Conservation (phyloP, 2,113 vertebrate genomes). For the Onychostruthus taczanowskii region DNA sequence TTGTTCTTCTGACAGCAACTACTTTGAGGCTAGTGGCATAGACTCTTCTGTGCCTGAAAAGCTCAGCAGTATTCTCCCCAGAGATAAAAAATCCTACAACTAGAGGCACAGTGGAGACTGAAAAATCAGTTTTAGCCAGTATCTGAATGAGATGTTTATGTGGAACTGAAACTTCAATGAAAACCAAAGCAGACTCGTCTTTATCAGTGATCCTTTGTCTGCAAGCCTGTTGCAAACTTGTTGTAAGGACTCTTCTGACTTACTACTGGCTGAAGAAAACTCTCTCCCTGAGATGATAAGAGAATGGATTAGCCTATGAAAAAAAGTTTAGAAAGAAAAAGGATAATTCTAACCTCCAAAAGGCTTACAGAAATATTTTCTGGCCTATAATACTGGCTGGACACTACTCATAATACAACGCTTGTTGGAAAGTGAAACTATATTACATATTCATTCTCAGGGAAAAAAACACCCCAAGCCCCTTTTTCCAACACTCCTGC, state of each 20-base stretch:
- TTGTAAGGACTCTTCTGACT: background rate
- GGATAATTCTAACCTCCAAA: background rate
- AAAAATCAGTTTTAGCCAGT: background rate
- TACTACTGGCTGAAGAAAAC: background rate
- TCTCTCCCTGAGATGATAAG: background rate
- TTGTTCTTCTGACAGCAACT: background rate
- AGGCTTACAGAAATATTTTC: background rate
- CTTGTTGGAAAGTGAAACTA: background rate
- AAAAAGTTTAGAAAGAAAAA: background rate
- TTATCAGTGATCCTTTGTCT: background rate
- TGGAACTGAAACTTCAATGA: background rate
- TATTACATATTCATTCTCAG: background rate
- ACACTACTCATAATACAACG: background rate
- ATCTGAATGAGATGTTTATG: background rate
- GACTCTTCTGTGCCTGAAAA: background rate
- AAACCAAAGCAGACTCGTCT: background rate
- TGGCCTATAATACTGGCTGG: background rate
- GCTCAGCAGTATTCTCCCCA: background rate
- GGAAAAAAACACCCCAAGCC: fast-evolving
- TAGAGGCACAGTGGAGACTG: background rate
- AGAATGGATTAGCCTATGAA: background rate
- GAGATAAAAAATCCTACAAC: background rate
- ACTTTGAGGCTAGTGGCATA: background rate
- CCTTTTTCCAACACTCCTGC: background rate
- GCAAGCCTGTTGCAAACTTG: background rate